Base-by-base conservation (phyloP, 2,797 vertebrate species). In the Poeciliopsis turneri region DNA sequence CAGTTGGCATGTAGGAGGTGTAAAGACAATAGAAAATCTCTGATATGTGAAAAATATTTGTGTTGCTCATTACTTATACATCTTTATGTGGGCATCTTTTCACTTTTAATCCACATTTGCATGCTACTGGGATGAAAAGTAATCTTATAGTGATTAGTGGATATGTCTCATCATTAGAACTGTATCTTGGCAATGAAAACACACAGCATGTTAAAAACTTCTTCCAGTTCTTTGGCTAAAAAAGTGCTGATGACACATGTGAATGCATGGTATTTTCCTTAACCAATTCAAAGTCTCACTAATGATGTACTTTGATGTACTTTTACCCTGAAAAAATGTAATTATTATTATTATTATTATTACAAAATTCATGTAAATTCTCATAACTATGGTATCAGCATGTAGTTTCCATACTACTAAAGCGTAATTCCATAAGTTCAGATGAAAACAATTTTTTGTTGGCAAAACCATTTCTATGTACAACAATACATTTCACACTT, bases 1-100 rank as follows among this genome's bases (percentile, higher is more conserved):
- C 66, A 45, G 41, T 46, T 70, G 25, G 64, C 64, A 68, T 68
- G 68, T 70, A 46, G 43, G 68, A 70, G 68, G 68, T 70, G 68
- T 23, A 70, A 70, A 46, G 41, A 28, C 9, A 41, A 41, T 11
- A 69, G 33, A 64, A 64, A 36, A 64, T 36, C 59, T 64, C 59
- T 36, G 8, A 64, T 36, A 41, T 68, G 18, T 7, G 20, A 46
- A 70, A 28, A 45, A 70, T 69, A 69, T n/a, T n/a, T 43, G 9
- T 69, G 66, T 13, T 69, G 39, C 30, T 36, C 23, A 43, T 69
- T 12, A n/a, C 41, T 28, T 39, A 69, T 15, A 70, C 13, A 70
- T 70, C 6, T 70, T 69, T 23, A 28, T 45, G 68, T 70, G 41
- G 68, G 12, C n/a, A 43, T 45, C 25, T 45, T 70, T 70, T 70